Evolutionary conservation across 2,113 vertebrate species (phyloP).

Genomic region (Stercorarius parasiticus): DNA sequence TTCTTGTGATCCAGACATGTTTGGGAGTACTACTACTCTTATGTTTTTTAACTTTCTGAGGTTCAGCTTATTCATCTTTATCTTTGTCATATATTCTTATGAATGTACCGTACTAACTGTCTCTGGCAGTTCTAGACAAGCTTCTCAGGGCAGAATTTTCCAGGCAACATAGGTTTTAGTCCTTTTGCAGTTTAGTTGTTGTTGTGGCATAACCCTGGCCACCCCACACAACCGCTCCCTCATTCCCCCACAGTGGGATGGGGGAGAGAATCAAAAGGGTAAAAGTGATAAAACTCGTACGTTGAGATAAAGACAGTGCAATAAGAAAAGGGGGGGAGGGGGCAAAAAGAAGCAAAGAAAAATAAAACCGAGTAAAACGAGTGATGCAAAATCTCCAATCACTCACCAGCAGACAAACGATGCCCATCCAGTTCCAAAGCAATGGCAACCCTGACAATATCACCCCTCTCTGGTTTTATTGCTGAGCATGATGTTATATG

Average conservation of each 20-base stretch:
- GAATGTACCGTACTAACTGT: neutral
- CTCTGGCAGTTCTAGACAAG: neutral
- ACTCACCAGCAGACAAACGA: neutral
- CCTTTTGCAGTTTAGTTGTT: neutral
- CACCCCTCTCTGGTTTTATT: neutral
- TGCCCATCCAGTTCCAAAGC: neutral
- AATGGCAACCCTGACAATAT: neutral
- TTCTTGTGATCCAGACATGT: neutral
- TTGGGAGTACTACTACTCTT: neutral
- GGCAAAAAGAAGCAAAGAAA: neutral
- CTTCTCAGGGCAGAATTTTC: neutral
- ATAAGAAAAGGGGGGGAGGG: neutral
- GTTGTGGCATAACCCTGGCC: neutral
- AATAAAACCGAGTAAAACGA: neutral
- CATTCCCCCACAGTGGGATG: neutral
- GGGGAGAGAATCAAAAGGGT: neutral
- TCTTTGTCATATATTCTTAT: neutral
- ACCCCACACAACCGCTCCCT: neutral
- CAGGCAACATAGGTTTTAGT: neutral
- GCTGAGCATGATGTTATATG: fast-evolving
- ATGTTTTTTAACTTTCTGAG: neutral
- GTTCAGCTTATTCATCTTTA: neutral
- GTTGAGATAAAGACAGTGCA: neutral
- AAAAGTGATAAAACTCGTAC: neutral
- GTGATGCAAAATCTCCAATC: neutral